Percentiles rank a stretch among this genome's conserved stretches.
Conservation (phyloP, 2,113 vertebrate species). For the Brachyhypopomus occidentalis region DNA sequence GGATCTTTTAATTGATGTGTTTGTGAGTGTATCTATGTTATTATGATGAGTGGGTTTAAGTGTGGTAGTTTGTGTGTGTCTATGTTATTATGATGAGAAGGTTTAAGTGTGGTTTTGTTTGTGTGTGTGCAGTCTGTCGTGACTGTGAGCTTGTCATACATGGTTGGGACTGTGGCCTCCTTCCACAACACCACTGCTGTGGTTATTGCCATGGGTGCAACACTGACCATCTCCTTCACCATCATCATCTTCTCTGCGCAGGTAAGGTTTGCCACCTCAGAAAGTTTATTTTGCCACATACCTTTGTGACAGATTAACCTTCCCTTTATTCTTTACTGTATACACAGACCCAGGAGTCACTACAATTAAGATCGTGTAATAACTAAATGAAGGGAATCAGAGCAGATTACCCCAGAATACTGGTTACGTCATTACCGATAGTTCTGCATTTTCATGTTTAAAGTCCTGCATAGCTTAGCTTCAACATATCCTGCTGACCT, state of each 20-base stretch:
- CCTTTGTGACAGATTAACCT: no score
- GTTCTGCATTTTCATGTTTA: no score
- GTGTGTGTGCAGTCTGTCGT: conserved; percentile 61
- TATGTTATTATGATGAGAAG: neutral
- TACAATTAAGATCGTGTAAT: no score
- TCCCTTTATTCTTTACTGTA: no score
- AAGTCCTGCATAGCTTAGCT: no score
- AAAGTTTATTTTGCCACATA: no score
- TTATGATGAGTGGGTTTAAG: neutral
- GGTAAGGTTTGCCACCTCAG: conserved; percentile 56
- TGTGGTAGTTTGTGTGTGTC: conserved; percentile 19
- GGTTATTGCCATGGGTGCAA: conserved; percentile 69
- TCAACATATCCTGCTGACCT: no score
- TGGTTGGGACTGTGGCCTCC: conserved; percentile 73
- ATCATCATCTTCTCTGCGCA: conserved; percentile 73
- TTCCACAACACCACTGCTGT: conserved; percentile 69
- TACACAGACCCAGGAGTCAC: no score
- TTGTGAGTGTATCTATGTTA: neutral
- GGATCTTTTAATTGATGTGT: no score
- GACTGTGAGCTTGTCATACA: conserved; percentile 73
- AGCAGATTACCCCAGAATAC: no score
- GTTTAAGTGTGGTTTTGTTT: conserved; percentile 14
- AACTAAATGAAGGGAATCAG: no score
- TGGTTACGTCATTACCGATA: no score
- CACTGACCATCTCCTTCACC: conserved; percentile 63